Percentiles rank a stretch among this genome's conserved stretches.
Conservation (phyloP, 2,797 vertebrate species). For the Emydoidea blandingii region DNA sequence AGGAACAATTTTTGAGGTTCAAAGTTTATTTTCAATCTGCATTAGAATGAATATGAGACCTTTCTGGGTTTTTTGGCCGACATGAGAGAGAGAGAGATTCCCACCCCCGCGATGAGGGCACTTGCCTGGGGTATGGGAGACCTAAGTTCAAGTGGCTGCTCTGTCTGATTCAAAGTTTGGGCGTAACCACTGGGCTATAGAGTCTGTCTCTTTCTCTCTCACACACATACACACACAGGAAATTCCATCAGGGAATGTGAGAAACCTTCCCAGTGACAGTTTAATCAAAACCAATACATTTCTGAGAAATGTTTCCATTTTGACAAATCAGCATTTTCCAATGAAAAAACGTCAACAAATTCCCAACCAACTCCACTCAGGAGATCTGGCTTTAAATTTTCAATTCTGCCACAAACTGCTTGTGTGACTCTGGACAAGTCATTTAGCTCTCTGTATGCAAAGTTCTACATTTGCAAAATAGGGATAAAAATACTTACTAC, state of each 20-base stretch:
- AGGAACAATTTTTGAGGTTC: not conserved
- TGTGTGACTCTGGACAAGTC: not conserved
- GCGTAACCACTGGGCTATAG: not conserved
- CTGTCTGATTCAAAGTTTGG: not conserved
- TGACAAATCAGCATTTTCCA: not conserved
- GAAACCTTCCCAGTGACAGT: not conserved
- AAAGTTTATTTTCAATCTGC: not conserved
- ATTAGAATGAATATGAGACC: not conserved
- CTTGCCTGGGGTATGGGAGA: not conserved
- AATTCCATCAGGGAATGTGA: not conserved
- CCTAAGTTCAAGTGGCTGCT: not conserved
- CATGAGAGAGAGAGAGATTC: not conserved
- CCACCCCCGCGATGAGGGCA: fast-evolving
- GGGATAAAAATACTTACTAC: no score
- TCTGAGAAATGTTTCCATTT: not conserved
- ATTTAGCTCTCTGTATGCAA: not conserved
- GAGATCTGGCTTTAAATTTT: not conserved
- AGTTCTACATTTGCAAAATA: not conserved
- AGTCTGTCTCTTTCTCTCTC: not conserved
- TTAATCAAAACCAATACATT: not conserved
- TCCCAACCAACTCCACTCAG: not conserved
- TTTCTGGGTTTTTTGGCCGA: not conserved
- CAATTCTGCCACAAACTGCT: not conserved
- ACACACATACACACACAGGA: no score
- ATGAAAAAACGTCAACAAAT: not conserved